Conservation (phyloP, 37 sponge, comb jelly and placozoan genomes). For the Theonella swinhoei region DNA sequence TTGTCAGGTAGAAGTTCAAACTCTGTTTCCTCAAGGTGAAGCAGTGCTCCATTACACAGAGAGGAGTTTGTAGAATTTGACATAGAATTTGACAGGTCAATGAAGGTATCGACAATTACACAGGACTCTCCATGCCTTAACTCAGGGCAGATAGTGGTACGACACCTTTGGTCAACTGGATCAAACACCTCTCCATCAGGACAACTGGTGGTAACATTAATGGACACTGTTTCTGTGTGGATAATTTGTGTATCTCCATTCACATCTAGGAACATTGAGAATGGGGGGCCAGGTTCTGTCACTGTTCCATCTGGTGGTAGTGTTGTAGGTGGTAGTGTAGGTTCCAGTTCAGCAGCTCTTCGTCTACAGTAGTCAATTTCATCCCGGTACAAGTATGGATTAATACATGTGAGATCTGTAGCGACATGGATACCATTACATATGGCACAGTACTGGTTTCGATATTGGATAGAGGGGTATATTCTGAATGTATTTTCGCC, state of each 20-base stretch:
- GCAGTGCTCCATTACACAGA: background rate
- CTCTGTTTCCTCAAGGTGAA: slow-evolving; percentile 3
- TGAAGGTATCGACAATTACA: too few species aligned
- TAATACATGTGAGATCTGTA: background rate
- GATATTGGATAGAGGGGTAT: background rate
- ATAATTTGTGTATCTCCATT: background rate
- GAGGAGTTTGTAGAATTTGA: background rate
- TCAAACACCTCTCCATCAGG: background rate
- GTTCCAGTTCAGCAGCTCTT: background rate
- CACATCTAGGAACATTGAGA: background rate
- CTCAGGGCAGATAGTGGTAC: background rate
- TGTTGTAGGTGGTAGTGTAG: background rate
- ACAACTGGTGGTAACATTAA: background rate
- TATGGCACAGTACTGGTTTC: too few species aligned
- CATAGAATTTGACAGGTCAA: too few species aligned
- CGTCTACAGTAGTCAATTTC: background rate
- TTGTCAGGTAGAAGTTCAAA: slow-evolving; percentile 4
- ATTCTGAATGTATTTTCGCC: too few species aligned
- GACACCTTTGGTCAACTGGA: background rate
- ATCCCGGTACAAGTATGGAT: too few species aligned
- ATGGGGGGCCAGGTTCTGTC: background rate
- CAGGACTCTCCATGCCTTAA: background rate
- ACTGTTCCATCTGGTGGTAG: too few species aligned
- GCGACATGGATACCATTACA: slow-evolving; percentile 18
- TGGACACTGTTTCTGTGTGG: background rate